phyloP scores from a whole-genome alignment of 1,140 invertebrate species.

The Carposina sasakii region DNA sequence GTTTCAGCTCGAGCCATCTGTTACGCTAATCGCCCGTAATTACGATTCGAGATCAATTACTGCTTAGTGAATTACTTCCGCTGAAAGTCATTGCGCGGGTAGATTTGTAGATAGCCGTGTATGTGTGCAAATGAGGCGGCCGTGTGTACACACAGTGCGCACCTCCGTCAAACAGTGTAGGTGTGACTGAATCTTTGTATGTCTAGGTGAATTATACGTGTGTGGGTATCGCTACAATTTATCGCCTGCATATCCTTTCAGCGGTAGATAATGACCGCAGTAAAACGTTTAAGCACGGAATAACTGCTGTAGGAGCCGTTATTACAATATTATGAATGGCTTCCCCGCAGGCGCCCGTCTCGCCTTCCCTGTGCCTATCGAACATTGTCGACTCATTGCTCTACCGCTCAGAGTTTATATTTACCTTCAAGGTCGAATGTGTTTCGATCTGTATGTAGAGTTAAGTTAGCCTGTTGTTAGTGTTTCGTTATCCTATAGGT shows the following conservation, averaged over 20 bases:
- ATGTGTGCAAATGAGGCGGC: too few relatives aligned
- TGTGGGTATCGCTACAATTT: slow-evolving; percentile 62
- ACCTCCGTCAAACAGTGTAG: too few relatives aligned
- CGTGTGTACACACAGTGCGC: too few relatives aligned
- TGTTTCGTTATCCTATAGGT: too few relatives aligned
- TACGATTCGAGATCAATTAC: slow-evolving; percentile 34
- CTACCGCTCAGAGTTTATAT: too few relatives aligned
- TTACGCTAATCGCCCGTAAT: slow-evolving; percentile 21
- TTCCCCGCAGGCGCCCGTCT: slow-evolving; percentile 39
- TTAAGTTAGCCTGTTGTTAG: too few relatives aligned
- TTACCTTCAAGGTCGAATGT: too few relatives aligned
- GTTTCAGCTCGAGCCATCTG: too few relatives aligned
- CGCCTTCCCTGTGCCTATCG: too few relatives aligned
- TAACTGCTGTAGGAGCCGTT: slow-evolving; percentile 68
- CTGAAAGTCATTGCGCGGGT: slow-evolving; percentile 37
- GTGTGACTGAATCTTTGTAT: slow-evolving; percentile 26
- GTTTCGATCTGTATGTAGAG: too few relatives aligned
- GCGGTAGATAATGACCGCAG: slow-evolving; percentile 71
- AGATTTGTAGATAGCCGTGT: slow-evolving; percentile 61
- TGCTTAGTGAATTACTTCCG: slow-evolving; percentile 48
- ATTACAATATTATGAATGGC: slow-evolving; percentile 72
- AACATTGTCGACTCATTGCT: too few relatives aligned
- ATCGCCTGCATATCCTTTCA: slow-evolving; percentile 72
- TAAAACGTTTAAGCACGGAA: slow-evolving; percentile 73
- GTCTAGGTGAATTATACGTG: slow-evolving; percentile 40